phyloP scores from a whole-genome alignment of 2,797 vertebrate species.

The Parambassis ranga region DNA sequence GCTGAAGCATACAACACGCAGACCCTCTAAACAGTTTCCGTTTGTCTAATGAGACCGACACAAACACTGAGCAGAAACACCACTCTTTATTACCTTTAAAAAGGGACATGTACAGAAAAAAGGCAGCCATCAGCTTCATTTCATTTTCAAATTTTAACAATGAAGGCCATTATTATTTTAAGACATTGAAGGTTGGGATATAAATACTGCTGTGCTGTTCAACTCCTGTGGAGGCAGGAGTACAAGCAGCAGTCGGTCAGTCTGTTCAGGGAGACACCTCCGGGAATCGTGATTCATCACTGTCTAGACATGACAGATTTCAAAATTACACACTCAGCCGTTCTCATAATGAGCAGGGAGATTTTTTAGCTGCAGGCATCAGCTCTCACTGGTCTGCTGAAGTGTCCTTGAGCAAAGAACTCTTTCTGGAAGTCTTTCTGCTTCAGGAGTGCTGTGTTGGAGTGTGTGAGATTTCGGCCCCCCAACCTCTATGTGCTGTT shows the following conservation, averaged over 20 bases:
- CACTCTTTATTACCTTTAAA: constrained; percentile 63
- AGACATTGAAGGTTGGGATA: constrained; percentile 2
- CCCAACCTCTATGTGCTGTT: constrained; percentile 87
- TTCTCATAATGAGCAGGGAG: neutral
- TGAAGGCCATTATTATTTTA: constrained; percentile 28
- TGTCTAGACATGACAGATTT: constrained; percentile 25
- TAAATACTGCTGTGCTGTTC: constrained; percentile 37
- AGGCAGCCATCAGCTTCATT: constrained; percentile 56
- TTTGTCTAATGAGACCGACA: constrained; percentile 15
- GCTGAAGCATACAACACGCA: neutral
- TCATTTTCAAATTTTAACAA: constrained; percentile 47
- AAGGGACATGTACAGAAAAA: constrained; percentile 48
- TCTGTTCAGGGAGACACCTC: constrained; percentile 2
- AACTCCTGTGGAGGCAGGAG: constrained; percentile 3
- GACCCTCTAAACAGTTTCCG: neutral
- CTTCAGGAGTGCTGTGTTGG: no score
- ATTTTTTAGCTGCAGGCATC: neutral
- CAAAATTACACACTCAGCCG: neutral
- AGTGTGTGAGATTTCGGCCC: no score
- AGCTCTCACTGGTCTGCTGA: neutral
- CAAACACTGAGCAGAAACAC: constrained; percentile 8
- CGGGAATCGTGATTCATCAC: constrained; percentile 25
- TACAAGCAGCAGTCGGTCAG: neutral
- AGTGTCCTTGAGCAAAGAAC: neutral
- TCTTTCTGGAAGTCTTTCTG: no score